Base-by-base conservation (phyloP, 2,113 vertebrate genomes). In the Tursiops truncatus region DNA sequence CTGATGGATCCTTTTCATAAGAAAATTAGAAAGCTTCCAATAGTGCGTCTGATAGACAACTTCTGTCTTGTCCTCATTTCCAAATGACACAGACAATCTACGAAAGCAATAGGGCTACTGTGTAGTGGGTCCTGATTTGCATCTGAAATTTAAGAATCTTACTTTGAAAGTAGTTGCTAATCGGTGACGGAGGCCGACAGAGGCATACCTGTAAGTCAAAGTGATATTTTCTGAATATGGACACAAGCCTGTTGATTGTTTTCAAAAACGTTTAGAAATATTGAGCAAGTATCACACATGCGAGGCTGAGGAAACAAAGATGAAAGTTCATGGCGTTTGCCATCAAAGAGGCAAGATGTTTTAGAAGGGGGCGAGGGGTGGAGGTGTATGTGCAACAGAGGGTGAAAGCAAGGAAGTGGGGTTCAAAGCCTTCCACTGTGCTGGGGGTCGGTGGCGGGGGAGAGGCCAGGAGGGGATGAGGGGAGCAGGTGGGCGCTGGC, bases 21-120 rank as follows among this genome's bases (percentile, higher is more conserved):
- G 84, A 65, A 95, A 89, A 81, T 76, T 62, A 68, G 77, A 76
- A 62, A 63, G 47, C 50, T 91, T 56, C 85, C 90, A 89, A 56
- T 47, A 83, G 1, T 44, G 26, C 56, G 1, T 84, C 77, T 89
- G 58, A 91, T 26, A 8, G 8, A 74, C 13, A 33, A 79, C 17
- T 21, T 44, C n/a, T 2, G 3, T 31, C 50, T 68, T 31, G 2
- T 50, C 44, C 73, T 83, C 26, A 10, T 31, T 90, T 86, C 38
- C 44, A 41, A 33, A 13, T 28, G 73, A 76, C 58, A 63, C 33
- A 11, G 36, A 36, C 31, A 56, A 7, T 38, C 47, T 21, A 74
- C 67, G 71, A 76, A 73, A 87, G 9, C 33, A 13, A 8, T 6
- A 1, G 65, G 5, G 21, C 25, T 84, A 13, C 28, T 14, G 1